Conservation (phyloP, 2,113 vertebrate genomes). For the Ophiodon elongatus region DNA sequence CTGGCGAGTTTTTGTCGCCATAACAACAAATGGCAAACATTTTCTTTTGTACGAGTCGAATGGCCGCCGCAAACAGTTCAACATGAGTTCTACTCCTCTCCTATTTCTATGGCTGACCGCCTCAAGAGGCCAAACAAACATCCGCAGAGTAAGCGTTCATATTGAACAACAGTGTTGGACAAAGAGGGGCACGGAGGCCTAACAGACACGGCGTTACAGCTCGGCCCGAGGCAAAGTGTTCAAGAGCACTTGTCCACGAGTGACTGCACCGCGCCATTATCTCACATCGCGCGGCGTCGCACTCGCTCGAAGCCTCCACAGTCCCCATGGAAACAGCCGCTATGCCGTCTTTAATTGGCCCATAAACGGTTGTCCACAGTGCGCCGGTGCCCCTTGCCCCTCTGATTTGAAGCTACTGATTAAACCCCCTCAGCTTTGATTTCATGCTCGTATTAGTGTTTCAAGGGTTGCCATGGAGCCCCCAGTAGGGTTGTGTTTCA, state of each 20-base stretch:
- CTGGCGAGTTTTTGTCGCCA: too few species aligned
- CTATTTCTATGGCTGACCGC: neutral
- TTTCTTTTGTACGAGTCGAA: too few species aligned
- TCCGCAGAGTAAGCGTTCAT: neutral
- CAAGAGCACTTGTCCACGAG: constrained; percentile 28
- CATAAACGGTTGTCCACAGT: constrained; percentile 41
- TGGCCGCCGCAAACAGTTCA: too few species aligned
- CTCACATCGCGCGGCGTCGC: constrained; percentile 1
- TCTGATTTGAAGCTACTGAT: constrained; percentile 53
- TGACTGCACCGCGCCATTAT: constrained; percentile 22
- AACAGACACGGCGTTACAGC: constrained; percentile 15
- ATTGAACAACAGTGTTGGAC: neutral
- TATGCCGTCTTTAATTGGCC: constrained; percentile 51
- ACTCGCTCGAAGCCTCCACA: constrained; percentile 7
- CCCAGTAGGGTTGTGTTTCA: constrained; percentile 42
- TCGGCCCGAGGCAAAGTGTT: constrained; percentile 27
- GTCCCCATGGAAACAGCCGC: constrained; percentile 59
- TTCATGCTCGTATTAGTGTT: constrained; percentile 51
- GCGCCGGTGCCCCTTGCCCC: constrained; percentile 33
- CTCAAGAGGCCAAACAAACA: neutral
- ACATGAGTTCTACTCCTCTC: too few species aligned
- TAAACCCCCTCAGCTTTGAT: constrained; percentile 57
- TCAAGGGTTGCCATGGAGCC: constrained; percentile 60
- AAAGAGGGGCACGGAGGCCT: neutral
- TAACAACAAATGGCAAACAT: too few species aligned